These are phyloP conservation scores for Idaea aversata DNA, from an alignment of 2,888 invertebrate genomes.

Conservation along the genomic window DNA sequence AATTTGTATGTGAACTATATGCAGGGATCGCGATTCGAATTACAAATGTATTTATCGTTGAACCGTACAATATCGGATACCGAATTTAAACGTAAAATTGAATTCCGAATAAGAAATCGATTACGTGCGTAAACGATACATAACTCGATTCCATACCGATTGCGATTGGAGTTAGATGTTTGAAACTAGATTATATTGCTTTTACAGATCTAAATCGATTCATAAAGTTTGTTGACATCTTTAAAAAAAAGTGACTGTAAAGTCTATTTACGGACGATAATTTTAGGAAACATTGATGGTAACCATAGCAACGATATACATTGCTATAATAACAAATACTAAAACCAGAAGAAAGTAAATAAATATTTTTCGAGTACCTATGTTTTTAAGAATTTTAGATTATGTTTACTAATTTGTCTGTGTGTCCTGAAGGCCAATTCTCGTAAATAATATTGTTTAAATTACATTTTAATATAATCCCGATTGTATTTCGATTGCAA, in stretches of 20 bases:
- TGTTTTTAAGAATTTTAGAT: too few relatives aligned
- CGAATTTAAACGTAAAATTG: conserved; percentile 37
- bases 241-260: neutral
- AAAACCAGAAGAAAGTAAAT: too few relatives aligned
- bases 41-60: conserved; percentile 43
- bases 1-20: conserved; percentile 20
- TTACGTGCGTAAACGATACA: conserved; percentile 5
- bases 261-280: too few relatives aligned
- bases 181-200: neutral
- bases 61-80: conserved; percentile 35
- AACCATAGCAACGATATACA: too few relatives aligned
- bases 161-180: neutral
- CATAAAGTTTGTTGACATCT: neutral
- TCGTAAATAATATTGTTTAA: too few relatives aligned
- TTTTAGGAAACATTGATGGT: too few relatives aligned
- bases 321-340: too few relatives aligned
- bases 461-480: too few relatives aligned
- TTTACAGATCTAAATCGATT: neutral
- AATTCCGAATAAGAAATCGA: conserved; percentile 28
- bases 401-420: too few relatives aligned
- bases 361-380: too few relatives aligned
- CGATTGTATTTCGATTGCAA: too few relatives aligned
- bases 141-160: neutral
- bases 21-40: conserved; percentile 34
- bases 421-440: too few relatives aligned